phyloP scores from a whole-genome alignment of 2,888 invertebrate species.

The Auanema freiburgensis region DNA sequence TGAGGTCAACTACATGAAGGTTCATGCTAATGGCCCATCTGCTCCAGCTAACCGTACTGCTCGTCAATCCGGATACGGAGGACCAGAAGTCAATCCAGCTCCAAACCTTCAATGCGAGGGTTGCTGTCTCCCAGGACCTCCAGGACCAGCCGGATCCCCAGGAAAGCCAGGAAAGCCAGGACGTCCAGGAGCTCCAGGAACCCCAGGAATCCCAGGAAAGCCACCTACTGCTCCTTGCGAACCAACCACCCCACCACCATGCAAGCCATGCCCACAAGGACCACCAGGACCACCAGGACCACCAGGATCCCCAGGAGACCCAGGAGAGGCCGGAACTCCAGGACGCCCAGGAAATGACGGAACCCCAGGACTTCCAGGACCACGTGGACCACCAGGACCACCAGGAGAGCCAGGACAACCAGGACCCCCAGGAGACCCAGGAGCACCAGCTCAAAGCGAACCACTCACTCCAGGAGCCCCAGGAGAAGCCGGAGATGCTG shows the following conservation, averaged over 20 bases:
- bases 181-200: conserved; percentile 49
- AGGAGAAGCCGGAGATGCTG: conserved; percentile 50
- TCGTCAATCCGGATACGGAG: conserved; percentile 62
- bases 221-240: conserved; percentile 61
- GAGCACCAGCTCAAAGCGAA: conserved; percentile 42
- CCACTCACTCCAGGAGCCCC: conserved; percentile 46
- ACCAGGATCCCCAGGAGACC: conserved; percentile 45
- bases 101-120: conserved; percentile 53
- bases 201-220: conserved; percentile 54
- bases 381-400: conserved; percentile 38
- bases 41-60: conserved; percentile 60
- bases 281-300: conserved; percentile 53
- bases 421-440: conserved; percentile 54
- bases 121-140: conserved; percentile 55
- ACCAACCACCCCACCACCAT: conserved; percentile 60
- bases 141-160: conserved; percentile 59
- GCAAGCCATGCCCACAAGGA: conserved; percentile 61
- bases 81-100: conserved; percentile 50
- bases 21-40: conserved; percentile 34
- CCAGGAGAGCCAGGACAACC: conserved; percentile 50
- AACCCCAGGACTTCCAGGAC: conserved; percentile 43
- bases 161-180: conserved; percentile 59
- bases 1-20: conserved; percentile 64
- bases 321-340: conserved; percentile 52
- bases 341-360: conserved; percentile 55